Conservation (phyloP, 2,113 vertebrate species). For the Siniperca chuatsi region DNA sequence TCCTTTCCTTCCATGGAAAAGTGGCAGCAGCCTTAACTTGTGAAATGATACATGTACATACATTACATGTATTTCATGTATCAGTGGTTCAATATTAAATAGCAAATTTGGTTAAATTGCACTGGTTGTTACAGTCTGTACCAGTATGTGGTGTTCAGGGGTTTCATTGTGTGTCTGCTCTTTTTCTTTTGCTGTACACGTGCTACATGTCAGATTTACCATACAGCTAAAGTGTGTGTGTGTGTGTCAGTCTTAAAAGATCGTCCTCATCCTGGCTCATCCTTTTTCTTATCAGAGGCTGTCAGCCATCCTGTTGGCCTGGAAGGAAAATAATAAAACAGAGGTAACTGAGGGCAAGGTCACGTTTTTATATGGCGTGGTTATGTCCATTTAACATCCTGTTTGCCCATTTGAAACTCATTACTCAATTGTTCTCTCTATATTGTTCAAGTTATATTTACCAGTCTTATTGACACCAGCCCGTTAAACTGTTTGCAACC, state of each 20-base stretch:
- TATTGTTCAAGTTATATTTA: constrained; percentile 6
- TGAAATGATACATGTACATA: background rate
- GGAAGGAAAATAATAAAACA: constrained; percentile 22
- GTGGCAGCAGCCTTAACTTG: background rate
- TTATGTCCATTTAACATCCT: constrained; percentile 41
- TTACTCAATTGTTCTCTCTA: constrained; percentile 59
- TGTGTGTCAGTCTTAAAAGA: background rate
- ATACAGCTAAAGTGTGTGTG: background rate
- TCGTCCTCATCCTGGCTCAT: background rate
- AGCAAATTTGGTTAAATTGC: background rate
- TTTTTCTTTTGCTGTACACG: constrained; percentile 5
- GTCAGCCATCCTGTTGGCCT: constrained; percentile 42
- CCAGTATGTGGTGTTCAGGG: background rate
- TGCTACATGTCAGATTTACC: rapidly evolving
- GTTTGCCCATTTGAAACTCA: constrained; percentile 47
- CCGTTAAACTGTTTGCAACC: constrained; percentile 5
- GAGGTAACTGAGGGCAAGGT: constrained; percentile 21
- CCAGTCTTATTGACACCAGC: constrained; percentile 12
- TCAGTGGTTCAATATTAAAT: background rate
- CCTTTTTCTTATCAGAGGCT: constrained; percentile 45
- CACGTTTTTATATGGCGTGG: constrained; percentile 17
- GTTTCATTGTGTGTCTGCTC: background rate
- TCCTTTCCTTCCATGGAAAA: background rate
- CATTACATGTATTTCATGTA: background rate
- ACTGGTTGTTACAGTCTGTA: background rate